Conservation (phyloP, 2,113 vertebrate species). For the Polypterus bichir region DNA sequence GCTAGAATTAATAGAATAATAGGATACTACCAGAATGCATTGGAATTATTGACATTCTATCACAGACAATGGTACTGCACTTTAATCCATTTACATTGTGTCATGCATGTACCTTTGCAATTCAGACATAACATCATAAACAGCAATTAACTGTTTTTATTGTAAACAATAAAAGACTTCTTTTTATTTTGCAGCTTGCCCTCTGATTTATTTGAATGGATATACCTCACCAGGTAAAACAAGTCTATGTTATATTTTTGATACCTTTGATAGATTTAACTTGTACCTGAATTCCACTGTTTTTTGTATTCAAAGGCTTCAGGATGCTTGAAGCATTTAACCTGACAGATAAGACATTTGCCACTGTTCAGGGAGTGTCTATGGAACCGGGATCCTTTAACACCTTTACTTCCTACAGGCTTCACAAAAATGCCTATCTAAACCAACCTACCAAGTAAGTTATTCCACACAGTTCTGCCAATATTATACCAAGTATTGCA, state of each 20-base stretch:
- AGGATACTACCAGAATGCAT: too few species aligned
- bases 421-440: constrained; percentile 82
- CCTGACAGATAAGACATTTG: constrained; percentile 81
- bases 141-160: too few species aligned
- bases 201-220: constrained; percentile 87
- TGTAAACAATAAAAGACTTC: neutral
- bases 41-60: too few species aligned
- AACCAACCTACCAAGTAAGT: constrained; percentile 76
- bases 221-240: constrained; percentile 86
- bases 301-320: constrained; percentile 60
- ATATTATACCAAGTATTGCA: too few species aligned
- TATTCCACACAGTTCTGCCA: too few species aligned
- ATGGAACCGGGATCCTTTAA: constrained; percentile 91
- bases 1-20: too few species aligned
- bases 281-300: neutral
- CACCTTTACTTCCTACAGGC: constrained; percentile 70
- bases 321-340: constrained; percentile 95
- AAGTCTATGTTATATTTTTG: neutral
- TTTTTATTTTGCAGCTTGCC: constrained; percentile 65
- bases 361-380: constrained; percentile 71
- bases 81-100: too few species aligned
- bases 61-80: too few species aligned
- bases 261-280: neutral
- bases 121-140: too few species aligned
- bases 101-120: too few species aligned